Conservation (phyloP, 2,797 vertebrate species). For the Enteromius unitaeniatus region DNA sequence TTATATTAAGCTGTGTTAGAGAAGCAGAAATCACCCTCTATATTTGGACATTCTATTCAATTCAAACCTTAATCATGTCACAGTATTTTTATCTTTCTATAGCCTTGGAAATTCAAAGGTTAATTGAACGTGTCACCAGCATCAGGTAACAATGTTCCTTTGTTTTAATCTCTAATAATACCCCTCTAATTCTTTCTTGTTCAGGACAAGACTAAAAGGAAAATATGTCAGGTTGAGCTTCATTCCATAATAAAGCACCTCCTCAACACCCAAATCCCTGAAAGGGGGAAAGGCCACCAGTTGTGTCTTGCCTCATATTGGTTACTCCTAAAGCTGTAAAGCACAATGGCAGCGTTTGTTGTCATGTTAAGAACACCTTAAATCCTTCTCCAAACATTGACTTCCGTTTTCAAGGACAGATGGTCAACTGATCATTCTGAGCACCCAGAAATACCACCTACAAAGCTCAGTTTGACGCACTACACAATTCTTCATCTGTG, state of each 20-base stretch:
- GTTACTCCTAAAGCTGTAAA: neutral
- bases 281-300: neutral
- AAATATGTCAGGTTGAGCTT: neutral
- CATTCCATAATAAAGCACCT: neutral
- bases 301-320: neutral
- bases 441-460: slow-evolving; percentile 36
- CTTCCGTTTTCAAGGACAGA: slow-evolving; percentile 17
- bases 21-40: slow-evolving; percentile 57
- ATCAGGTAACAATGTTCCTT: slow-evolving; percentile 12
- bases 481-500: neutral
- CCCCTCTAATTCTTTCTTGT: neutral
- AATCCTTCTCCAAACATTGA: slow-evolving; percentile 23
- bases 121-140: neutral
- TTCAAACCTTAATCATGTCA: slow-evolving; percentile 65
- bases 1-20: slow-evolving; percentile 65
- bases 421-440: slow-evolving; percentile 31
- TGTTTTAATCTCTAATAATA: neutral
- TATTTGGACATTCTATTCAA: slow-evolving; percentile 68
- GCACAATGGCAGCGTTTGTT: slow-evolving; percentile 26
- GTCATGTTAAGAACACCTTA: slow-evolving; percentile 13
- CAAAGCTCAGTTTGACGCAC: slow-evolving; percentile 17
- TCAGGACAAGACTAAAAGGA: neutral
- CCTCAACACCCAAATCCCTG: neutral
- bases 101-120: neutral
- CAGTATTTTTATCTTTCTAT: slow-evolving; percentile 53